Evolutionary conservation across 2,113 vertebrate species (phyloP).

Genomic region (Ciconia boyciana): DNA sequence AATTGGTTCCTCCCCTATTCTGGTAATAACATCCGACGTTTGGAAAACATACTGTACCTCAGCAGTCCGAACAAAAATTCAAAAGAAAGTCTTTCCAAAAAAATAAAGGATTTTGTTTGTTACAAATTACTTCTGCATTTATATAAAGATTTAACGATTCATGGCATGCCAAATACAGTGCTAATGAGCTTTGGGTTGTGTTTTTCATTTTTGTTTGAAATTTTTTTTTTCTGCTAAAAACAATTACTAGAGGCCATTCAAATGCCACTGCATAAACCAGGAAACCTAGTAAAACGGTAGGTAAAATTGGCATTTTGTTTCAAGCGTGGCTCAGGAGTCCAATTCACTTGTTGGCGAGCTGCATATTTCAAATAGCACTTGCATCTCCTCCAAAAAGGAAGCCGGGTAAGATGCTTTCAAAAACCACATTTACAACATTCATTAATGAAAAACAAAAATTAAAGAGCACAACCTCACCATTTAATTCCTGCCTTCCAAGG

Average conservation of each 20-base stretch:
- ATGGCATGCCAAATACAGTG: slow-evolving; percentile 28
- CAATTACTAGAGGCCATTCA: slow-evolving; percentile 47
- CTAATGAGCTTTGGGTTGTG: slow-evolving; percentile 45
- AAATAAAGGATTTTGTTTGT: slow-evolving; percentile 3
- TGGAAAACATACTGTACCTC: not conserved
- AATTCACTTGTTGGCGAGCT: not conserved
- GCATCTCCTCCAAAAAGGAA: slow-evolving; percentile 8
- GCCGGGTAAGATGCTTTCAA: not conserved
- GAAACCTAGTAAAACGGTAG: slow-evolving; percentile 59
- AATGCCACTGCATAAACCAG: slow-evolving; percentile 39
- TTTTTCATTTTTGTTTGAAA: slow-evolving; percentile 33
- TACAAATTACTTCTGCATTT: slow-evolving; percentile 53
- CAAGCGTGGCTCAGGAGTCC: slow-evolving; percentile 4
- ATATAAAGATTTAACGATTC: slow-evolving; percentile 48
- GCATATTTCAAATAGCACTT: not conserved
- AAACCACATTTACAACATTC: not conserved
- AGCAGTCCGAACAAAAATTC: not conserved
- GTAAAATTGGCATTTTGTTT: slow-evolving; percentile 56
- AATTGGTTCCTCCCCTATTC: not conserved
- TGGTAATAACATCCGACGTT: not conserved
- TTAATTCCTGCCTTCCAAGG: not conserved
- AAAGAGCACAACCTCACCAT: not conserved
- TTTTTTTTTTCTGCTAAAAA: slow-evolving; percentile 16
- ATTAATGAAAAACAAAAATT: slow-evolving; percentile 5
- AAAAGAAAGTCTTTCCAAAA: not conserved